Evolutionary conservation across 2,888 invertebrate species (phyloP), one percentile per base, ranked within the genome.

Genomic region (Enoplolaimus lenunculus): DNA sequence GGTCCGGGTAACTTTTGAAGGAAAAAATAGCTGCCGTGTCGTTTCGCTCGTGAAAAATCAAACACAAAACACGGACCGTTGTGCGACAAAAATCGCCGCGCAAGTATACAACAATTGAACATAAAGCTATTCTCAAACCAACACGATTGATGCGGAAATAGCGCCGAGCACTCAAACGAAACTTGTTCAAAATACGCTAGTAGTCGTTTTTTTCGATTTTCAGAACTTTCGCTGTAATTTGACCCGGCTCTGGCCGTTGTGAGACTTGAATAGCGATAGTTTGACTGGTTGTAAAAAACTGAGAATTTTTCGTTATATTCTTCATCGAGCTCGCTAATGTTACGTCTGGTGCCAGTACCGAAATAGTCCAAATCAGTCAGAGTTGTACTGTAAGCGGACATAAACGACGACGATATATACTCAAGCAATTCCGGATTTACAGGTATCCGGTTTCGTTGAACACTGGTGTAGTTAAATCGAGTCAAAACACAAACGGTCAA

Each of bases 371-470:
- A n/a, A n/a, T 66, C 67, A 31, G n/a, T n/a, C 7, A 66, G 7
- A 2, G 67, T 31, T n/a, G 67, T 66, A 31, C 67, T 66, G 34
- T 66, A 66, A n/a, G 67, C 67, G 7, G 67, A 66, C 33, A 66
- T n/a, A 66, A 66, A 66, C 3, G 29, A 29, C 26, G 34, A n/a
- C 2, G 67, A 66, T 7, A 66, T 34, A 31, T 66, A 66, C 34
- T 66, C 67, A 31, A 66, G 34, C 33, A 66, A 66, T 31, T 66
- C 67, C 2, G 34, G 28, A 21, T 21, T 21, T n/a, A 66, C 67
- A 66, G 31, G n/a, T 3, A 34, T 31, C 26, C 26, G 34, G 34
- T 30, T 3, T 31, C 34, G 67, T 31, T 66, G n/a, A 3, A 66
- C 34, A 33, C 67, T 2, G 33, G 2, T 31, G 13, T 66, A 34